phyloP scores from a whole-genome alignment of 2,113 vertebrate genomes.

The Pteruthius melanotis region DNA sequence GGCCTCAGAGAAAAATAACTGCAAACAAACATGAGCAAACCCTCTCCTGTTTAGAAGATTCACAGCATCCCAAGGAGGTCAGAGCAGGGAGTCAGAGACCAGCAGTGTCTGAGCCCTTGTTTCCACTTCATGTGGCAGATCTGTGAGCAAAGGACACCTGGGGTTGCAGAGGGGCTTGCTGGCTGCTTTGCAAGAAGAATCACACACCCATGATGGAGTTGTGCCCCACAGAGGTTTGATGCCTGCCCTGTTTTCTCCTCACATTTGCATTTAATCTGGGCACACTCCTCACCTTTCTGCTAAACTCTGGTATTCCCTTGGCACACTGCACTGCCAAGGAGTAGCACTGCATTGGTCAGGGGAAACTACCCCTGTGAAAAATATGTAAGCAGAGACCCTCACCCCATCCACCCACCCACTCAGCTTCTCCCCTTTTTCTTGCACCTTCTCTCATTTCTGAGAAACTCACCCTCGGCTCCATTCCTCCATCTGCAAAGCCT shows the following conservation, averaged over 20 bases:
- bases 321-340: fast-evolving
- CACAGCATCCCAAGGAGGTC: neutral
- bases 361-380: neutral
- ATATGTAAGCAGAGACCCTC: neutral
- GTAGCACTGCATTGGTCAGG: neutral
- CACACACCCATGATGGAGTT: neutral
- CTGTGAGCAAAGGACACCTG: neutral
- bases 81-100: neutral
- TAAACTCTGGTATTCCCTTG: neutral
- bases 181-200: neutral
- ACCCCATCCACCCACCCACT: neutral
- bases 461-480: neutral
- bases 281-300: neutral
- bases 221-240: neutral
- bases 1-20: neutral
- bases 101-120: neutral
- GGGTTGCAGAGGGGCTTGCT: neutral
- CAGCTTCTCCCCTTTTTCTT: neutral
- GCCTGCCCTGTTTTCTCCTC: neutral
- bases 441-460: slow-evolving; percentile 1
- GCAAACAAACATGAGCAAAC: neutral
- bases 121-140: neutral
- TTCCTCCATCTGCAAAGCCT: fast-evolving
- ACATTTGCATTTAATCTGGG: neutral
- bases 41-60: neutral